phyloP scores from a whole-genome alignment of 2,888 invertebrate genomes.

The Perizoma flavofasciatum region DNA sequence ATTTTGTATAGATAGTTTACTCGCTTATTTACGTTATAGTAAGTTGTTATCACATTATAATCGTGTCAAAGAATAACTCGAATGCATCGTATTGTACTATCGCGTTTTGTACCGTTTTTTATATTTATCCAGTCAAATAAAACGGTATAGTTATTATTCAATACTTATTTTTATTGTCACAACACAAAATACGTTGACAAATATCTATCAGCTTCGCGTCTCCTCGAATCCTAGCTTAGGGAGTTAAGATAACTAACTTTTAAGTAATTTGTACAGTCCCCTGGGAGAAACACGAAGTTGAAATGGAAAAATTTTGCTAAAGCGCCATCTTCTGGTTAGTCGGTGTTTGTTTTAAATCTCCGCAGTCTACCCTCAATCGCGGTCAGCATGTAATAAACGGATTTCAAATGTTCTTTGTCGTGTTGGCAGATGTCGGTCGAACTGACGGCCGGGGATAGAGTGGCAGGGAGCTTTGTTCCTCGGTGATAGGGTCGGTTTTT shows the following conservation, averaged over 20 bases:
- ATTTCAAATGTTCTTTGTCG: slow-evolving; percentile 59
- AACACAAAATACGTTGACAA: slow-evolving; percentile 12
- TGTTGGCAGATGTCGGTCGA: slow-evolving; percentile 57
- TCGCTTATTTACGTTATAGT: slow-evolving; percentile 32
- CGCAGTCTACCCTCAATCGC: slow-evolving; percentile 71
- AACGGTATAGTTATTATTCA: slow-evolving; percentile 39
- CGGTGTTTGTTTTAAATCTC: slow-evolving; percentile 55
- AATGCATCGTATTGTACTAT: slow-evolving; percentile 20
- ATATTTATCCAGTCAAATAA: slow-evolving; percentile 41
- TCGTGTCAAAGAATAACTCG: slow-evolving; percentile 22
- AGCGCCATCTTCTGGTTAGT: slow-evolving; percentile 5
- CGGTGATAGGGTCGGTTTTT: slow-evolving; percentile 24
- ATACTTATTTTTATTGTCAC: slow-evolving; percentile 30
- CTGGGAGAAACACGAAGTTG: no score
- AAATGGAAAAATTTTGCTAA: no score
- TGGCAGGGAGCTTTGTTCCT: slow-evolving; percentile 30
- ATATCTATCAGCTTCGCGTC: not conserved
- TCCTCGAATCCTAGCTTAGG: no score
- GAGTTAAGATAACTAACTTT: no score
- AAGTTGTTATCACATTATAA: slow-evolving; percentile 24
- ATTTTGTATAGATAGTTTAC: slow-evolving; percentile 36
- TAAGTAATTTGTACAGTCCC: no score
- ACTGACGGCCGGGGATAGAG: slow-evolving; percentile 50
- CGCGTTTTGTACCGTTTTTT: slow-evolving; percentile 35
- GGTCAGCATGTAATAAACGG: slow-evolving; percentile 61